phyloP scores from a whole-genome alignment of 2,888 invertebrate genomes.

The Tetragonisca angustula region DNA sequence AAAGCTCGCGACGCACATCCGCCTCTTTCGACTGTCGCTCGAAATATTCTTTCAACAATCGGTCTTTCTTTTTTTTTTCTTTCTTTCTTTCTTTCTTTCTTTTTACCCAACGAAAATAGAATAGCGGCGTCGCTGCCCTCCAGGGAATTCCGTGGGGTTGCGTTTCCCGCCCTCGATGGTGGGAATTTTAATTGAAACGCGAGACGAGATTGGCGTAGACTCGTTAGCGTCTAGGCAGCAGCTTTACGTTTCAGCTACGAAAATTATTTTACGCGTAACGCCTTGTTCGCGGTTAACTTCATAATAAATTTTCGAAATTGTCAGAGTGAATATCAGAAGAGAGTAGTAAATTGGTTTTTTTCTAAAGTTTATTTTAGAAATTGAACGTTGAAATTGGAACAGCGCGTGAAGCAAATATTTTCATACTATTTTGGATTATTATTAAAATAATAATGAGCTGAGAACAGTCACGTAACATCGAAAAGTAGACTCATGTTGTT shows the following conservation, averaged over 20 bases:
- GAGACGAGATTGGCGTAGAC: not conserved
- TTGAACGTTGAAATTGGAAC: no score
- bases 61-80: not conserved
- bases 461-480: not conserved
- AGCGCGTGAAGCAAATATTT: no score
- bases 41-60: not conserved
- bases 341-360: no score
- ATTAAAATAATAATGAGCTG: no score
- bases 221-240: not conserved
- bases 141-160: not conserved
- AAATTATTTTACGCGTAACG: not conserved
- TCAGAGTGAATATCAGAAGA: no score
- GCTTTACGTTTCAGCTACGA: not conserved
- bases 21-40: constrained; percentile 22
- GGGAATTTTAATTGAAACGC: constrained; percentile 24
- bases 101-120: constrained; percentile 17
- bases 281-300: no score
- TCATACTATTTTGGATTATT: no score
- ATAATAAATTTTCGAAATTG: no score
- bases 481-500: not conserved
- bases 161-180: not conserved
- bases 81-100: not conserved
- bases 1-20: constrained; percentile 36
- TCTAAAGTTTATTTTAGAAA: no score
- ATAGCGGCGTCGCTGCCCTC: not conserved